Evolutionary conservation across 53 echinoderm and acorn worm genomes (phyloP).

Genomic region (Echinarachnius parma): DNA sequence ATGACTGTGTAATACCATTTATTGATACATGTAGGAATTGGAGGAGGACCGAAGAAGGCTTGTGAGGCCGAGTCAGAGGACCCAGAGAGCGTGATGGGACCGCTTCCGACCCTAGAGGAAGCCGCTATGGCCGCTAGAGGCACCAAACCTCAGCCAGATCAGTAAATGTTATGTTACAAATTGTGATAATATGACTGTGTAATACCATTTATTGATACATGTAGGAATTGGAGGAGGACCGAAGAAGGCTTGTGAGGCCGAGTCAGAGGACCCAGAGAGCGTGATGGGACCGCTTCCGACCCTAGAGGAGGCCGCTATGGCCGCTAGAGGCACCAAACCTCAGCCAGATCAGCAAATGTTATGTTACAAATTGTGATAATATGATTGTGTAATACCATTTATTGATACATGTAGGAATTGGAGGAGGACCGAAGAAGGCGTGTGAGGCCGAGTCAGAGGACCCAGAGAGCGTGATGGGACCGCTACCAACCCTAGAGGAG

Average conservation of each 20-base stretch:
- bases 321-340: constrained; percentile 67
- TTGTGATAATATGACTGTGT: too few relatives aligned
- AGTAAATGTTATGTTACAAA: too few relatives aligned
- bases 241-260: too few relatives aligned
- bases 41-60: too few relatives aligned
- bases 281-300: constrained; percentile 70
- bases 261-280: constrained; percentile 24
- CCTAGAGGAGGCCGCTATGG: constrained; percentile 73
- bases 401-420: background rate
- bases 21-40: too few relatives aligned
- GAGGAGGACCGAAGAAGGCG: background rate
- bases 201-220: too few relatives aligned
- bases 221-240: too few relatives aligned
- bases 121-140: constrained; percentile 76
- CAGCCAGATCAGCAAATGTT: constrained; percentile 46
- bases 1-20: too few relatives aligned
- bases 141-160: constrained; percentile 59
- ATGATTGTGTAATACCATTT: too few relatives aligned
- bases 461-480: constrained; percentile 53
- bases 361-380: too few relatives aligned
- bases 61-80: too few relatives aligned
- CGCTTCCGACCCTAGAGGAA: constrained; percentile 76
- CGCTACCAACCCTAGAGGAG: constrained; percentile 85
- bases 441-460: constrained; percentile 16
- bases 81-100: constrained; percentile 56